A percentile compares a stretch with the other conserved stretches of the same genome.
These are phyloP conservation scores for Danio kyathit DNA, from an alignment of 2,797 vertebrate genomes.

Conservation along the genomic window DNA sequence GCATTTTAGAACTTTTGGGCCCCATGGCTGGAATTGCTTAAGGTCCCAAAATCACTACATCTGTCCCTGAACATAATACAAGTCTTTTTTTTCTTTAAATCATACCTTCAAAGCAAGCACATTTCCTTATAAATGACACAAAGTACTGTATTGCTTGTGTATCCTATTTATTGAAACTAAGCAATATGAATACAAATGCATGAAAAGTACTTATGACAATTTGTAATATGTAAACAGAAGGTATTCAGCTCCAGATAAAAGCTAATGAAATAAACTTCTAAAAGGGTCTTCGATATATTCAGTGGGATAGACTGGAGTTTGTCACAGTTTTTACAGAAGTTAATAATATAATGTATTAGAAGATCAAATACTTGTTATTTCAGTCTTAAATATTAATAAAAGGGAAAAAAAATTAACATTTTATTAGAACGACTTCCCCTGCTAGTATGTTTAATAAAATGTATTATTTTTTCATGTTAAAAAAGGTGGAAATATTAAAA, in stretches of 20 bases:
- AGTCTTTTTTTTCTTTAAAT: background rate
- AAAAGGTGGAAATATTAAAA: background rate
- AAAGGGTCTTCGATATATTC: background rate
- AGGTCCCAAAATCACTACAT: too few relatives aligned
- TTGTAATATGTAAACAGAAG: background rate
- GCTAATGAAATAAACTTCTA: background rate
- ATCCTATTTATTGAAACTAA: conserved; percentile 8
- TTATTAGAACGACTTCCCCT: background rate
- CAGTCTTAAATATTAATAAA: background rate
- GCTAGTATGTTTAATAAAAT: background rate
- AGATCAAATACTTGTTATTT: background rate
- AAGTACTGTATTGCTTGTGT: background rate
- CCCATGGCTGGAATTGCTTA: too few relatives aligned
- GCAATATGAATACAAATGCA: background rate
- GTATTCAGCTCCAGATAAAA: background rate
- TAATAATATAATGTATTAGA: background rate
- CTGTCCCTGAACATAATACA: too few relatives aligned
- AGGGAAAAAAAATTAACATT: background rate
- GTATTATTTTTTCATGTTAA: background rate
- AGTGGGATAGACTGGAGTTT: background rate
- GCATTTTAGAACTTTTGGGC: too few relatives aligned
- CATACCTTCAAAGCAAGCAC: background rate
- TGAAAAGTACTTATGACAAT: conserved; percentile 9
- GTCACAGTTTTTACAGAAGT: background rate
- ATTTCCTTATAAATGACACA: background rate